Conservation (phyloP, 2,888 invertebrate genomes). For the Rhamphomyia laevipes region DNA sequence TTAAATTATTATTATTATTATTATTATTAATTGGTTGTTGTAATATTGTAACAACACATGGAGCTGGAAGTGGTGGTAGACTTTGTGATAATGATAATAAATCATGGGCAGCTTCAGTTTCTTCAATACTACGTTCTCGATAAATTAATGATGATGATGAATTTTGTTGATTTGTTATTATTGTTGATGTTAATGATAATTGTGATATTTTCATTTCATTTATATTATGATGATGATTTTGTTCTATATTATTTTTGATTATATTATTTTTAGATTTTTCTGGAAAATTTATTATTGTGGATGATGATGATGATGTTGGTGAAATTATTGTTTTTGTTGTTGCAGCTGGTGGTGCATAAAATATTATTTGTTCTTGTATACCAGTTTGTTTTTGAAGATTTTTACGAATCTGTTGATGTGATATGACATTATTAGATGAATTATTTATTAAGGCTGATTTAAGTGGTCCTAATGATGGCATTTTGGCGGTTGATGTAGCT, state of each 20-base stretch:
- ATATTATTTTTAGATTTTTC: background rate
- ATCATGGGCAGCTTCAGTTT: slow-evolving; percentile 82
- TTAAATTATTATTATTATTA: slow-evolving; percentile 9
- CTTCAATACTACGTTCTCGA: slow-evolving; percentile 59
- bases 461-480: background rate
- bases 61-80: slow-evolving; percentile 61
- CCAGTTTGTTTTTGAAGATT: slow-evolving; percentile 20
- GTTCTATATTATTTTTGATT: background rate
- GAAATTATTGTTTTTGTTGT: slow-evolving; percentile 16
- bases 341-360: slow-evolving; percentile 35
- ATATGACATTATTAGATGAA: too few species aligned
- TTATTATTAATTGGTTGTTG: slow-evolving; percentile 27
- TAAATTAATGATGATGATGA: too few species aligned
- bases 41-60: slow-evolving; percentile 53
- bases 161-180: background rate
- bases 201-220: background rate
- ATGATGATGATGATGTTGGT: slow-evolving; percentile 9
- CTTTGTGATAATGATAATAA: slow-evolving; percentile 64
- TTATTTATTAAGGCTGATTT: too few species aligned
- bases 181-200: background rate
- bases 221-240: background rate
- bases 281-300: background rate
- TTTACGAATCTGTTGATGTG: background rate
- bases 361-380: slow-evolving; percentile 30
- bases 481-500: background rate